A percentile compares a stretch with the other conserved stretches of the same genome.
These are phyloP conservation scores for Elysia chlorotica DNA, from an alignment of 1,140 invertebrate genomes.

Conservation along the genomic window DNA sequence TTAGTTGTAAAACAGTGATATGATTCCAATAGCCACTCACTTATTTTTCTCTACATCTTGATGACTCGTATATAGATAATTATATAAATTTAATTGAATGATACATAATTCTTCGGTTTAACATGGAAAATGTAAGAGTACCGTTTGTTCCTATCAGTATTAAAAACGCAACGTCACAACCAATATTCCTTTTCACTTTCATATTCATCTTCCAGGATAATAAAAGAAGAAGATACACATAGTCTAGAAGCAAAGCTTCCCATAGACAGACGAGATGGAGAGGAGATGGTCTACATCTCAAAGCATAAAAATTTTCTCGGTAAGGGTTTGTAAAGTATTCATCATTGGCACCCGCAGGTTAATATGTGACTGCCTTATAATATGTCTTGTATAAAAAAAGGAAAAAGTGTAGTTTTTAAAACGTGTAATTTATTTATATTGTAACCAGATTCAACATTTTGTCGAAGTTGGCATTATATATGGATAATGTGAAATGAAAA, in stretches of 20 bases:
- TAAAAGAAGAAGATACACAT: background rate
- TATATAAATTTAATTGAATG: background rate
- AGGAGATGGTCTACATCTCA: slow-evolving; percentile 16
- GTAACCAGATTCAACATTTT: no score
- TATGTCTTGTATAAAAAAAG: no score
- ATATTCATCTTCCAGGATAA: no score
- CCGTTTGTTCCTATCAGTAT: background rate
- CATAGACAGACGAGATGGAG: background rate
- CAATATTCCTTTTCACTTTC: no score
- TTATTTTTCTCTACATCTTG: background rate
- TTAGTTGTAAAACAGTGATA: no score
- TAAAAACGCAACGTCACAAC: background rate
- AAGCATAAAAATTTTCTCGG: slow-evolving; percentile 16
- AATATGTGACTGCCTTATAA: no score
- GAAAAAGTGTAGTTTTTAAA: no score
- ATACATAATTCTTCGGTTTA: background rate
- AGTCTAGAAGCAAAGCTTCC: background rate
- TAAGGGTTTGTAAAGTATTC: no score
- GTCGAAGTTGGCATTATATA: no score
- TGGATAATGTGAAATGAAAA: no score
- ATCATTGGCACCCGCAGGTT: no score
- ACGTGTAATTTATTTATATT: no score
- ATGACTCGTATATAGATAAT: background rate
- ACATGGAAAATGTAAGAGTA: background rate
- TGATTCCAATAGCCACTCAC: background rate